These are phyloP conservation scores for Sitta europaea DNA, from an alignment of 2,113 vertebrate genomes.

Conservation along the genomic window DNA sequence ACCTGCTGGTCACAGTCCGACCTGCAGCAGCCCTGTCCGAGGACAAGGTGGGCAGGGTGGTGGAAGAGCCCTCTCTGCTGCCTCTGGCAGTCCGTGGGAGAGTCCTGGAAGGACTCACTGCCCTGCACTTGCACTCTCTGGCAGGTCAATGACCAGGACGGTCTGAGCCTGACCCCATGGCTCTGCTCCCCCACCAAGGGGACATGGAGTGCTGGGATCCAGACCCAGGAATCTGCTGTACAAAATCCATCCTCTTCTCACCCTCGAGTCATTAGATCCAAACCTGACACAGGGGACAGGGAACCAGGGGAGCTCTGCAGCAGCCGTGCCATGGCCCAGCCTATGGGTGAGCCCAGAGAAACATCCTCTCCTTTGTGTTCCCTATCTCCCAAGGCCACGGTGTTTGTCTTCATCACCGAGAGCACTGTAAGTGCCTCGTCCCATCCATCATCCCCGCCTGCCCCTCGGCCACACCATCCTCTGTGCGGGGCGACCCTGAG, in stretches of 20 bases:
- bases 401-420: neutral
- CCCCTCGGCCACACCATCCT: neutral
- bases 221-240: neutral
- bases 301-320: neutral
- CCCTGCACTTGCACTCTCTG: neutral
- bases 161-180: neutral
- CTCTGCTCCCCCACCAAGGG: neutral
- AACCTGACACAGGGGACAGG: rapidly evolving
- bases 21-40: rapidly evolving
- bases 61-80: neutral
- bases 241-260: neutral
- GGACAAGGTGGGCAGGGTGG: neutral
- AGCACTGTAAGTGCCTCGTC: neutral
- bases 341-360: rapidly evolving
- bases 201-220: rapidly evolving
- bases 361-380: conserved; percentile 22
- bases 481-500: neutral
- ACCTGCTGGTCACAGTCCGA: neutral
- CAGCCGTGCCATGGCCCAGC: neutral
- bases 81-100: rapidly evolving
- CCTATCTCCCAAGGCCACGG: neutral
- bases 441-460: neutral
- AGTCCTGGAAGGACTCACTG: neutral
- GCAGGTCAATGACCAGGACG: neutral
- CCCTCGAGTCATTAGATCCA: neutral